These are phyloP conservation scores for Arvicanthis niloticus DNA, from an alignment of 2,113 vertebrate species.

Conservation along the genomic window DNA sequence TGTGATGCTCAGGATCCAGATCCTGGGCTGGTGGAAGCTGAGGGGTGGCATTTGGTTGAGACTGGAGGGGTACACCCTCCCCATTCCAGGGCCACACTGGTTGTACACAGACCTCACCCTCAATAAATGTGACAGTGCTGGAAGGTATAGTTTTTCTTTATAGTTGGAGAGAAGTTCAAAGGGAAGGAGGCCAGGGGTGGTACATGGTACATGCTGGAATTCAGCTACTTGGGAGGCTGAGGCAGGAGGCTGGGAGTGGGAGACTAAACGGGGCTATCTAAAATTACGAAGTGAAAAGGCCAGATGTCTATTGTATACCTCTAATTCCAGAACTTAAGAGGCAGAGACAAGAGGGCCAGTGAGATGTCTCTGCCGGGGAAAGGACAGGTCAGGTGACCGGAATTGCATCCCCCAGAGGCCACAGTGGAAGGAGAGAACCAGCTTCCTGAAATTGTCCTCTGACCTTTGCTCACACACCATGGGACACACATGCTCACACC, in stretches of 20 bases:
- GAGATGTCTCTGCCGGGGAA: neutral
- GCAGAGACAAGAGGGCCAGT: neutral
- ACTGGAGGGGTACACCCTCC: neutral
- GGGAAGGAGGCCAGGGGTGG: neutral
- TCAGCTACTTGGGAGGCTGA: neutral
- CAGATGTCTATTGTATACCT: neutral
- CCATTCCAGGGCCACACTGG: neutral
- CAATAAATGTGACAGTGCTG: neutral
- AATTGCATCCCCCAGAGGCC: neutral
- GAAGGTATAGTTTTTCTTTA: neutral
- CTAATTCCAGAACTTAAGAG: neutral
- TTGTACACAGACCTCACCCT: neutral
- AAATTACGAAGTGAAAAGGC: neutral
- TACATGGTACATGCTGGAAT: neutral
- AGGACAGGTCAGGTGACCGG: no score
- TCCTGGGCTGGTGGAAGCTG: neutral
- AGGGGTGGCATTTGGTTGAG: neutral
- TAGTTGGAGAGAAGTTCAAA: neutral
- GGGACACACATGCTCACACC: neutral
- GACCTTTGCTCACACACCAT: rapidly evolving
- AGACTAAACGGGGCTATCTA: neutral
- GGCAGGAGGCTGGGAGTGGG: neutral
- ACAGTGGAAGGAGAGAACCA: neutral
- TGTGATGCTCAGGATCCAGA: neutral
- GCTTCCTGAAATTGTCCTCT: no score